Conservation (phyloP, 92 coral and sea anemone genomes). For the Bergia puertoricense region DNA sequence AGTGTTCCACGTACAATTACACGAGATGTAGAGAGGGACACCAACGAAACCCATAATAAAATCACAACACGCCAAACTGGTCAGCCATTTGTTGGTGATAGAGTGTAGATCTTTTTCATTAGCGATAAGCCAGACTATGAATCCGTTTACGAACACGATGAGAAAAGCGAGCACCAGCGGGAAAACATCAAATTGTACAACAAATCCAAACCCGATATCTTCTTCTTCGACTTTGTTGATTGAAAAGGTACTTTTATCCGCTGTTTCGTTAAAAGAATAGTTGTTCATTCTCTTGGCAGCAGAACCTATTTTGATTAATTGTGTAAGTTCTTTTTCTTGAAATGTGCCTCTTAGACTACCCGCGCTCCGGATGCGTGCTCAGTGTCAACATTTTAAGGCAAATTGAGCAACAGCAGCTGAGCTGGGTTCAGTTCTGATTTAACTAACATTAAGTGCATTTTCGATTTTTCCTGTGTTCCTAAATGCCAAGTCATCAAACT, state of each 20-base stretch:
- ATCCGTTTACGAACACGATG: constrained; percentile 20
- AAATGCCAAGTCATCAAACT: background rate
- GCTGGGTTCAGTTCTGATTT: background rate
- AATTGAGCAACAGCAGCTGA: background rate
- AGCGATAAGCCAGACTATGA: background rate
- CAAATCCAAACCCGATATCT: background rate
- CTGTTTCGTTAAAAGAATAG: background rate
- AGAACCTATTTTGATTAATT: background rate
- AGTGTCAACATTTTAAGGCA: background rate
- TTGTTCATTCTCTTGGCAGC: background rate
- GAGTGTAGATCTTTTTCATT: constrained; percentile 4
- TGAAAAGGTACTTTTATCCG: background rate
- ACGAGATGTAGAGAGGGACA: constrained; percentile 19
- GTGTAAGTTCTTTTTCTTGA: background rate
- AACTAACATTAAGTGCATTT: background rate
- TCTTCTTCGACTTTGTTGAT: background rate
- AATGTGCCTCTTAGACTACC: background rate
- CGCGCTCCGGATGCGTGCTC: background rate
- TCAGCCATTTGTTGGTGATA: constrained; percentile 33
- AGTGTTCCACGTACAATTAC: constrained; percentile 13
- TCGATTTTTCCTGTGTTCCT: background rate
- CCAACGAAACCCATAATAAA: constrained; percentile 19
- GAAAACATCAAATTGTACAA: background rate
- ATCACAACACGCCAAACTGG: constrained; percentile 42
- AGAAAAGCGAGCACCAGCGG: constrained; percentile 19